Percentiles rank a stretch among this genome's conserved stretches.
phyloP scores from a whole-genome alignment of 2,113 vertebrate genomes.

The Butastur rufipennis region DNA sequence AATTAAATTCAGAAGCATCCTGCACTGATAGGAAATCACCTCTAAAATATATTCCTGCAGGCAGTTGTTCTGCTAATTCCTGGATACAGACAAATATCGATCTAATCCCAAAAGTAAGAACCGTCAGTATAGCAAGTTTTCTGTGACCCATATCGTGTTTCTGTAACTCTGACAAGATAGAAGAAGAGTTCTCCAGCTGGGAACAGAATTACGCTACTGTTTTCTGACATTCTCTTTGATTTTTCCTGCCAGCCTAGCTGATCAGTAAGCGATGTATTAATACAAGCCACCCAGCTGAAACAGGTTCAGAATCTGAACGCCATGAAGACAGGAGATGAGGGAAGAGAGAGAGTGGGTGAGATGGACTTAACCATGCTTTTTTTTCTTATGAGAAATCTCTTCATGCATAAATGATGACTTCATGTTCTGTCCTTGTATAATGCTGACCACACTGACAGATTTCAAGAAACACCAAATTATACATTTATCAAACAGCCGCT shows the following conservation, averaged over 20 bases:
- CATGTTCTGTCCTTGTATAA: neutral
- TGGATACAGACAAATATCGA: neutral
- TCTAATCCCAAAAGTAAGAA: constrained; percentile 53
- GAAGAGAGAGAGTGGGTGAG: neutral
- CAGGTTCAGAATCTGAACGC: neutral
- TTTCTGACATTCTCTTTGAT: constrained; percentile 26
- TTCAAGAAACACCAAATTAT: neutral
- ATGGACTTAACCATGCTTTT: neutral
- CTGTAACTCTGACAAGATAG: neutral
- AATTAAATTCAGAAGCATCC: constrained; percentile 47
- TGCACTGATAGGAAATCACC: constrained; percentile 5
- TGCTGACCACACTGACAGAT: neutral
- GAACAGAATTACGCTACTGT: constrained; percentile 10
- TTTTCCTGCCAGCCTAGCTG: neutral
- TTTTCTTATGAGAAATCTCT: neutral
- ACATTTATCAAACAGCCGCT: neutral
- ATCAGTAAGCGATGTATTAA: constrained; percentile 2
- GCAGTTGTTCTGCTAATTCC: constrained; percentile 46
- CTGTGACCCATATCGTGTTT: neutral
- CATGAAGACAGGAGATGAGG: neutral
- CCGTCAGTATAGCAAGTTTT: neutral
- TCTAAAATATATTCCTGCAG: constrained; percentile 22
- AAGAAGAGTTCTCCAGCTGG: neutral
- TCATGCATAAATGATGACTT: neutral
- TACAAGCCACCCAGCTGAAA: neutral